Percentiles rank a stretch among this genome's conserved stretches.
Evolutionary conservation across 1,140 invertebrate genomes (phyloP).

Genomic region (Megathymus violae): DNA sequence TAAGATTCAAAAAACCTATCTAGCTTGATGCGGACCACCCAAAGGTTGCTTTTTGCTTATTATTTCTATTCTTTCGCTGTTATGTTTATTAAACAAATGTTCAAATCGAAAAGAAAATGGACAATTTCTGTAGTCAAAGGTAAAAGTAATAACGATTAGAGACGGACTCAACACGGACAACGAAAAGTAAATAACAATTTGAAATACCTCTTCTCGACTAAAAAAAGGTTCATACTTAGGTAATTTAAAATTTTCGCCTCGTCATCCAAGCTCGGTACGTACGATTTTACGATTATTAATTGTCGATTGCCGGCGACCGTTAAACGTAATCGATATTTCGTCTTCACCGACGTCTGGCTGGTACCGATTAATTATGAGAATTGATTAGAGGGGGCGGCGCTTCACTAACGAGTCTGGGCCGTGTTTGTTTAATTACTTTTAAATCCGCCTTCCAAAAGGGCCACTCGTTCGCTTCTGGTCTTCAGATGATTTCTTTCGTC

Average conservation of each 20-base stretch:
- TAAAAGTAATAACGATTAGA: too few species aligned
- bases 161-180: not conserved
- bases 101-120: too few species aligned
- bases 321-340: constrained; percentile 63
- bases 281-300: constrained; percentile 46
- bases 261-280: constrained; percentile 17
- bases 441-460: constrained; percentile 50
- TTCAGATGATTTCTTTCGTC: constrained; percentile 40
- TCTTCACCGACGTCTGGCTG: constrained; percentile 45
- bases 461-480: constrained; percentile 51
- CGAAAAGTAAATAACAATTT: not conserved
- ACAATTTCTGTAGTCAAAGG: too few species aligned
- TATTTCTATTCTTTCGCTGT: too few species aligned
- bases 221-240: not conserved
- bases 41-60: not conserved
- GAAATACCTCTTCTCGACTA: not conserved
- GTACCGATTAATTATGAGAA: constrained; percentile 70
- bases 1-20: too few species aligned
- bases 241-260: constrained; percentile 13
- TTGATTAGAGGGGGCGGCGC: constrained; percentile 69
- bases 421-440: constrained; percentile 69
- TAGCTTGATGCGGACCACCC: too few species aligned
- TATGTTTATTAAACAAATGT: too few species aligned
- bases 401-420: constrained; percentile 57
- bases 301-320: constrained; percentile 47